Percentiles rank a stretch among this genome's conserved stretches.
These are phyloP conservation scores for Bos javanicus DNA, from an alignment of 2,113 vertebrate species.

Conservation along the genomic window DNA sequence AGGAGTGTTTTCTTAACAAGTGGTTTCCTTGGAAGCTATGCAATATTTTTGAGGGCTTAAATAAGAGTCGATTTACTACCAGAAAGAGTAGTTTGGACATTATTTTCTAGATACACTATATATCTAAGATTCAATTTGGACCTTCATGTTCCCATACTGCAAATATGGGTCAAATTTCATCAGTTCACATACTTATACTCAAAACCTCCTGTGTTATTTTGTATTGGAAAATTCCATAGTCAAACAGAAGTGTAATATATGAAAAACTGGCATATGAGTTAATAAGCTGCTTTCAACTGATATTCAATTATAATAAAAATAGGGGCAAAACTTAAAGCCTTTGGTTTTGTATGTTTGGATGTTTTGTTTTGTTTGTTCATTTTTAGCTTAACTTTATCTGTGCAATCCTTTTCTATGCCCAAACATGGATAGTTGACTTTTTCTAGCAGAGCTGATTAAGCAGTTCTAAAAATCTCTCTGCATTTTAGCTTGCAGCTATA, in stretches of 20 bases:
- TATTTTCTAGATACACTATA: neutral
- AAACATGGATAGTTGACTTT: neutral
- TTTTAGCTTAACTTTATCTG: neutral
- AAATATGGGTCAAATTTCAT: neutral
- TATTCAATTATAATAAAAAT: neutral
- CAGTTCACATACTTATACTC: neutral
- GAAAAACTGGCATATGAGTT: neutral
- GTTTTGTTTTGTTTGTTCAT: neutral
- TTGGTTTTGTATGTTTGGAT: neutral
- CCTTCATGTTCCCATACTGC: neutral
- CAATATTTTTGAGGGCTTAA: neutral
- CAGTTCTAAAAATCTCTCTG: neutral
- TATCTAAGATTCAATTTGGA: neutral
- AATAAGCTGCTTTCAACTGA: neutral
- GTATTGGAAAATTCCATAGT: neutral
- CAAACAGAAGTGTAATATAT: neutral
- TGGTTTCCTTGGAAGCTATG: neutral
- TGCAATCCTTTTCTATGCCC: neutral
- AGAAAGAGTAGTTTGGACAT: neutral
- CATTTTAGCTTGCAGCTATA: neutral
- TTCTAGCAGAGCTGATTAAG: neutral
- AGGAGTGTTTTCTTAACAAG: neutral
- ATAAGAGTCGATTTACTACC: neutral
- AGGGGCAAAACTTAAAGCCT: neutral
- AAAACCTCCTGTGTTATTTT: neutral